Evolutionary conservation across 2,888 invertebrate species (phyloP).

Genomic region (Maniola hyperantus): DNA sequence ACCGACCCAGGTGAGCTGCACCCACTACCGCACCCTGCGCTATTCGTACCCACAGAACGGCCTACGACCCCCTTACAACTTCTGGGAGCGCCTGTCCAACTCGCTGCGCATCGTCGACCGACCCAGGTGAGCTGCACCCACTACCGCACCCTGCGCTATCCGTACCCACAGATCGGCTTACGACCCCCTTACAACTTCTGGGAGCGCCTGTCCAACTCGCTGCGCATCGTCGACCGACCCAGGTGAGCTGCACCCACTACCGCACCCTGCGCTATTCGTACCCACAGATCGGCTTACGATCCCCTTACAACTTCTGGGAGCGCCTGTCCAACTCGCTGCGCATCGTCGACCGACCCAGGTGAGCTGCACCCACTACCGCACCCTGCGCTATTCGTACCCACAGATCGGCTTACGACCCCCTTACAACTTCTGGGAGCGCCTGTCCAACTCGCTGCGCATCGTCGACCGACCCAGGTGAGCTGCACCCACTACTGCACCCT

Average conservation of each 20-base stretch:
- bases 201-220: conserved; percentile 84
- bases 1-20: conserved; percentile 45
- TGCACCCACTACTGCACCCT: conserved; percentile 79
- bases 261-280: conserved; percentile 82
- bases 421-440: conserved; percentile 88
- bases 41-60: conserved; percentile 71
- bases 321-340: conserved; percentile 83
- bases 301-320: conserved; percentile 87
- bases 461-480: conserved; percentile 39
- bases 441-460: conserved; percentile 78
- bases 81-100: conserved; percentile 86
- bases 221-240: conserved; percentile 48
- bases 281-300: conserved; percentile 63
- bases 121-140: conserved; percentile 59
- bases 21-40: conserved; percentile 84
- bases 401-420: conserved; percentile 70
- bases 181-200: conserved; percentile 86
- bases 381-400: conserved; percentile 80
- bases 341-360: conserved; percentile 40
- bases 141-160: conserved; percentile 83
- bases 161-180: conserved; percentile 64
- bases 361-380: conserved; percentile 75
- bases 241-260: conserved; percentile 73
- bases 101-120: conserved; percentile 63
- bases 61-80: conserved; percentile 81